A percentile compares a stretch with the other conserved stretches of the same genome.
These are phyloP conservation scores for Drosophila yooni DNA, from an alignment of 2,888 invertebrate genomes.

Conservation along the genomic window DNA sequence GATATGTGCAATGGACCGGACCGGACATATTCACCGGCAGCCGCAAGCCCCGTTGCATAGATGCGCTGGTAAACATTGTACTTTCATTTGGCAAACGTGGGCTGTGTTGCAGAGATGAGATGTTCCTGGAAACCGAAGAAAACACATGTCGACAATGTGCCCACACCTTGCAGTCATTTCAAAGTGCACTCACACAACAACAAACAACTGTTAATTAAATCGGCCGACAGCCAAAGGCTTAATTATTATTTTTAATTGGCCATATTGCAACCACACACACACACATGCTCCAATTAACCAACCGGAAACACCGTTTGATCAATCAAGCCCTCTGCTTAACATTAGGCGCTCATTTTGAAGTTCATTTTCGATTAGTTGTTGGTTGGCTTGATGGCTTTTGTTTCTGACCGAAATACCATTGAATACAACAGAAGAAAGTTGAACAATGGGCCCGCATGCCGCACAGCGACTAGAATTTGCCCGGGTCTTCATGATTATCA, in stretches of 20 bases:
- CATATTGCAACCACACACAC: conserved; percentile 22
- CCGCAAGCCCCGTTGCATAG: conserved; percentile 4
- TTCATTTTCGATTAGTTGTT: conserved; percentile 22
- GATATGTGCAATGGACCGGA: conserved; percentile 11
- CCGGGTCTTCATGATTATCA: conserved; percentile 54
- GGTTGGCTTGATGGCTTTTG: conserved; percentile 33
- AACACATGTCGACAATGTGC: conserved; percentile 11
- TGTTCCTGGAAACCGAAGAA: conserved; percentile 53
- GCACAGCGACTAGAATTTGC: conserved; percentile 49
- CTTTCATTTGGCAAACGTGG: conserved; percentile 69
- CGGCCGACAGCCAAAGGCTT: conserved; percentile 25
- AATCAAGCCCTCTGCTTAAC: conserved; percentile 34
- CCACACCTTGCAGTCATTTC: neutral
- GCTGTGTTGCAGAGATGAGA: conserved; percentile 9
- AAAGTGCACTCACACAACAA: conserved; percentile 5
- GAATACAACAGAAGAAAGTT: conserved; percentile 78
- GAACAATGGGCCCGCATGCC: conserved; percentile 47
- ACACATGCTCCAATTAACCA: conserved; percentile 47
- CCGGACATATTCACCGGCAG: conserved; percentile 47
- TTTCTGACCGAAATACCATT: conserved; percentile 77
- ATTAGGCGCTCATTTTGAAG: conserved; percentile 14
- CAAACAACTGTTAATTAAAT: conserved; percentile 4
- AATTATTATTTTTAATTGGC: conserved; percentile 63
- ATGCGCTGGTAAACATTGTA: conserved; percentile 45
- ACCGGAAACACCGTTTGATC: conserved; percentile 77